Percentiles rank a stretch among this genome's conserved stretches.
phyloP scores from a whole-genome alignment of 2,113 vertebrate species.

The Arizona elegans region DNA sequence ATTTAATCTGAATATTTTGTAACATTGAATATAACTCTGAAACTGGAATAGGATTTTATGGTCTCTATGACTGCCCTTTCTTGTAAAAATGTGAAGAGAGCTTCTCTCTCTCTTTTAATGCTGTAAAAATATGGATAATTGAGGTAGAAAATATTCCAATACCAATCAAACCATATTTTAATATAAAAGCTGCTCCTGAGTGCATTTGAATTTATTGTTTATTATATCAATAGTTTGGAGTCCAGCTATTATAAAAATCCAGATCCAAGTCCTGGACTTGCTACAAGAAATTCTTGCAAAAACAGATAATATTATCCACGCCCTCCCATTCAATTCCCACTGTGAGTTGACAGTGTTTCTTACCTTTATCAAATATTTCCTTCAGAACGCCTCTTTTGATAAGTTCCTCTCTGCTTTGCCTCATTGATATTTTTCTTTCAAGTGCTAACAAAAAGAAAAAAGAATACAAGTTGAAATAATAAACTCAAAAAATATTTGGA shows the following conservation, averaged over 20 bases:
- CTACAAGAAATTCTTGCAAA: neutral
- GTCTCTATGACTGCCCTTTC: neutral
- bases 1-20: neutral
- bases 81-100: neutral
- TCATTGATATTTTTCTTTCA: slow-evolving; percentile 96
- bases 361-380: slow-evolving; percentile 99
- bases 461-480: slow-evolving; percentile 34
- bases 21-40: neutral
- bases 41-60: neutral
- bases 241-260: neutral
- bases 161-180: neutral
- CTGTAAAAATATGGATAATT: neutral
- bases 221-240: neutral
- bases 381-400: slow-evolving; percentile 96
- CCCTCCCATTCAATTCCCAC: neutral
- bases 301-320: neutral
- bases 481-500: neutral
- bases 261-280: neutral
- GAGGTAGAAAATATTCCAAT: neutral
- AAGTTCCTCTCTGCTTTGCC: slow-evolving; percentile 96
- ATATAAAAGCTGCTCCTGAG: neutral
- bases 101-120: neutral
- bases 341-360: slow-evolving; percentile 51
- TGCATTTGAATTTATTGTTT: neutral
- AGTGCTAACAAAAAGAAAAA: slow-evolving; percentile 77